Evolutionary conservation across 2,113 vertebrate genomes (phyloP).

Genomic region (Barbus barbus): DNA sequence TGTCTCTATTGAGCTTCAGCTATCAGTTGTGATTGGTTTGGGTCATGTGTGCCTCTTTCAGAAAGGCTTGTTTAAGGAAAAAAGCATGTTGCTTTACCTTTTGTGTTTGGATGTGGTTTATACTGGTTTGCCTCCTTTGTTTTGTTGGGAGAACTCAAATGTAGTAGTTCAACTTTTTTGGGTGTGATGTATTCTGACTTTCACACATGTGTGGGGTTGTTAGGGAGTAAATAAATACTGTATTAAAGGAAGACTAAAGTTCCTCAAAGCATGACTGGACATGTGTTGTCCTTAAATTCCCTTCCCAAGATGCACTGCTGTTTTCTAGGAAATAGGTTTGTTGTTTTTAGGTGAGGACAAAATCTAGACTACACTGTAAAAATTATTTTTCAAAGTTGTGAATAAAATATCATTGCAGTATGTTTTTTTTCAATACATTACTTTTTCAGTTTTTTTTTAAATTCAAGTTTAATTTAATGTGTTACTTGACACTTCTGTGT

Average conservation of each 20-base stretch:
- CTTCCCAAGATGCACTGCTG: neutral
- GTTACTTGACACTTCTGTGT: too few species aligned
- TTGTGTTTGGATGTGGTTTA: neutral
- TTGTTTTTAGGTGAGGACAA: neutral
- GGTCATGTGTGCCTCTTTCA: neutral
- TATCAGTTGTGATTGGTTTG: neutral
- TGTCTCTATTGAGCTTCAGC: neutral
- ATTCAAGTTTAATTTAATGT: too few species aligned
- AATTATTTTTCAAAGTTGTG: too few species aligned
- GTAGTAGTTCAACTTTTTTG: neutral
- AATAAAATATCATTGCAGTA: too few species aligned
- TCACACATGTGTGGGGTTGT: neutral
- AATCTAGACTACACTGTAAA: neutral
- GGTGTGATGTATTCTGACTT: neutral
- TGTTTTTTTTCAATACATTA: too few species aligned
- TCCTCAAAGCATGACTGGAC: slow-evolving; percentile 7
- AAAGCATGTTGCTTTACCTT: neutral
- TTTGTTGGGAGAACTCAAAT: slow-evolving; percentile 44
- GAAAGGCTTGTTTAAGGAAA: neutral
- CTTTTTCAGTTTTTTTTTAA: too few species aligned
- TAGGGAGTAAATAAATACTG: neutral
- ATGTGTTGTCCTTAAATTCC: slow-evolving; percentile 20
- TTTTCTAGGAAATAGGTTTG: neutral
- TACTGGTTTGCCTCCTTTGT: neutral
- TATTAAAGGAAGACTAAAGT: neutral